Evolutionary conservation across 2,888 invertebrate species (phyloP).

Genomic region (Agelastica alni): DNA sequence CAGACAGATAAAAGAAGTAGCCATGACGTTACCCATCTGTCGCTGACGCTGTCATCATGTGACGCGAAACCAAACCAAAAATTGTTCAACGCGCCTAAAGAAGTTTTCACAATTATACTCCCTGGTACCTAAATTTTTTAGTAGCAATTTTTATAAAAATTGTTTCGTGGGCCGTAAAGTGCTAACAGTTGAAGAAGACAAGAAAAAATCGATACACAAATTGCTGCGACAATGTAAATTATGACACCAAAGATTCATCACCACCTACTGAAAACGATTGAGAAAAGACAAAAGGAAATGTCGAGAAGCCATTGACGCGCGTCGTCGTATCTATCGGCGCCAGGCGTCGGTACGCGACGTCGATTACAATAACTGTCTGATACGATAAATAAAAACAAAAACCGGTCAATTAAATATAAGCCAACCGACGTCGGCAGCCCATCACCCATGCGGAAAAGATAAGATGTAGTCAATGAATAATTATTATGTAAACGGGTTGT

Average conservation of each 20-base stretch:
- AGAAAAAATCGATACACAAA: neutral
- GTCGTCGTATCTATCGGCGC: conserved; percentile 24
- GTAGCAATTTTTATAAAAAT: too few species aligned
- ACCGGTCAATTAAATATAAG: conserved; percentile 20
- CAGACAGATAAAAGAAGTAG: too few species aligned
- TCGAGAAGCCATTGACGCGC: neutral
- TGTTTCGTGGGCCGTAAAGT: too few species aligned
- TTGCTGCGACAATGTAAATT: too few species aligned
- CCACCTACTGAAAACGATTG: neutral
- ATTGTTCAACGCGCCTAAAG: too few species aligned
- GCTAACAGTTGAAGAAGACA: too few species aligned
- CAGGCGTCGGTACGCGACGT: conserved; percentile 27
- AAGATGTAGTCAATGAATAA: neutral
- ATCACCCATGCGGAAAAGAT: conserved; percentile 3
- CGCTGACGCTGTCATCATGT: too few species aligned
- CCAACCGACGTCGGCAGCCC: neutral
- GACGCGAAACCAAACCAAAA: too few species aligned
- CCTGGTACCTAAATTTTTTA: too few species aligned
- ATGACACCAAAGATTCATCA: conserved; percentile 1
- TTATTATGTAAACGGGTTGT: too few species aligned
- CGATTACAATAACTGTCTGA: conserved; percentile 25
- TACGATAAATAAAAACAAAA: conserved; percentile 22
- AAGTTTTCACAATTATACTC: too few species aligned
- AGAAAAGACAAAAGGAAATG: conserved; percentile 5
- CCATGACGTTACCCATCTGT: too few species aligned